phyloP scores from a whole-genome alignment of 2,888 invertebrate genomes.

The Ornithoptera priamus region DNA sequence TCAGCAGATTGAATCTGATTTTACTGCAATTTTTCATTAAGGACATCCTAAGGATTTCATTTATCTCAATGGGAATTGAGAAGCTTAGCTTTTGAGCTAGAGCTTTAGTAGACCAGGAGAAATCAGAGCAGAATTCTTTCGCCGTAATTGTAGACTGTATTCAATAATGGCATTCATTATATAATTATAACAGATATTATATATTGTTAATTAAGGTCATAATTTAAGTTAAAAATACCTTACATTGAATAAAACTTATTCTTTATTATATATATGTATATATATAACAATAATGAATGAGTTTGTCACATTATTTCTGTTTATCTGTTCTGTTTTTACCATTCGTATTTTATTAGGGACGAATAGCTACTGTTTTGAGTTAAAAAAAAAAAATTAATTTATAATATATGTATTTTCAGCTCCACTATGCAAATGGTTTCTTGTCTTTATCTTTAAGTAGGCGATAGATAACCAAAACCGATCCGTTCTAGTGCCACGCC shows the following conservation, averaged over 20 bases:
- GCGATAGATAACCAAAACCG: neutral
- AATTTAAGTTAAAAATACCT: neutral
- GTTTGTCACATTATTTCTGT: too few species aligned
- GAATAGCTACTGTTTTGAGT: neutral
- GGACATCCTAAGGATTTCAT: neutral
- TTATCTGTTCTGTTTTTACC: too few species aligned
- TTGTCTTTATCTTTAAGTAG: neutral
- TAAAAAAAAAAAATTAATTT: neutral
- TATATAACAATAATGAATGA: too few species aligned
- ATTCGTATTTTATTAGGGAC: too few species aligned
- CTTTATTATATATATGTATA: neutral
- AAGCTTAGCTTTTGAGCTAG: neutral
- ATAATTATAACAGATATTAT: neutral
- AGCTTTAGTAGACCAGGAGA: neutral
- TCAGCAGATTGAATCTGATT: neutral
- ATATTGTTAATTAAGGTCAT: neutral
- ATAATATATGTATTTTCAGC: neutral
- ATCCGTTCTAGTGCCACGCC: neutral
- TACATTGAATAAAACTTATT: neutral
- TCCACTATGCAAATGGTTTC: neutral
- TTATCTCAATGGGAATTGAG: conserved; percentile 1
- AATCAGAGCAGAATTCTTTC: neutral
- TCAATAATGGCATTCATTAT: conserved; percentile 1
- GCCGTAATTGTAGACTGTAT: neutral
- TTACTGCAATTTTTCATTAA: neutral